Evolutionary conservation across 2,888 invertebrate species (phyloP), one percentile per base, ranked within the genome.

Genomic region (Ophioninae sp.): DNA sequence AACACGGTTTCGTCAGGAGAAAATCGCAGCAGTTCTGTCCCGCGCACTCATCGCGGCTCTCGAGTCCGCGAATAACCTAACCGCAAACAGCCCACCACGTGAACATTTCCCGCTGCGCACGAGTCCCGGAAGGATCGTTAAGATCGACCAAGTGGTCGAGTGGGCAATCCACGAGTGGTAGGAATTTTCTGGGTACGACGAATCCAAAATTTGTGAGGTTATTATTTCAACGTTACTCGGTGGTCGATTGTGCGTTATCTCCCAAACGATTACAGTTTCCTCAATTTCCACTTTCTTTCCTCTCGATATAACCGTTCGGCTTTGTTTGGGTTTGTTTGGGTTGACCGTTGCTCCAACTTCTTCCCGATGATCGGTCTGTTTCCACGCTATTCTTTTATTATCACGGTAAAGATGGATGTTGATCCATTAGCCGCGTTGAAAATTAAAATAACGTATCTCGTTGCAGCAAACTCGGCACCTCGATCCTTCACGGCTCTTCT

Each of bases 401-500:
- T 6, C 17, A 0, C 17, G 13, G 13, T 17, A 10, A 3, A 50
- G 50, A 17, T 50, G 50, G 50, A 50, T 2, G 50, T 50, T 50
- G 13, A 17, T 6, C 0, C 50, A 17, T 13, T 59, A 20, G 21
- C 21, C 20, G 59, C 59, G 59, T 21, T 59, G 59, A 20, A 21
- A 20, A 21, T 2, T 2, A 21, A 59, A 17, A 13, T 8, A 7
- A 20, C 6, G 7, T 20, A 59, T 0, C 50, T 3, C 30, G 50
- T 23, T 69, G n/a, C 17, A 20, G 17, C 21, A 13, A 37, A 30
- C 23, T 39, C 17, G 6, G 13, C 68, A 13, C 30, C n/a, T 8
- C 64, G 44, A 75, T 79, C 73, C 65, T 79, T 56, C 64, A 68
- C 73, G 30, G 65, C 79, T 84, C 80, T 87, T 88, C 87, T 87